Evolutionary conservation across 64 coral and sea anemone species (phyloP).

Genomic region (Dendrophyllia cribrosa): DNA sequence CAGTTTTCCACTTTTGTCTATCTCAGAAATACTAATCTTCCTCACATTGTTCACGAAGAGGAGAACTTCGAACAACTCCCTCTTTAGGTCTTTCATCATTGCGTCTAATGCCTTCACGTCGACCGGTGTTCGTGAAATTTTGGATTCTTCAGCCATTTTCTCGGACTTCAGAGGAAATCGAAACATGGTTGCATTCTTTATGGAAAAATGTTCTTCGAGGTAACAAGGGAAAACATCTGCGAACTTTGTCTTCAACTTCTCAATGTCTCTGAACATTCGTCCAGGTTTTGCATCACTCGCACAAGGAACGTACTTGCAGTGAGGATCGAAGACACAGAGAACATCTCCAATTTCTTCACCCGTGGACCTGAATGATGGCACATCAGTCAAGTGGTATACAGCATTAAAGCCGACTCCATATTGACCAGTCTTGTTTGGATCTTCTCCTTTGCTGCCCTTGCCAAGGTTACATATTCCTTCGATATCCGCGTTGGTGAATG

Average conservation of each 20-base stretch:
- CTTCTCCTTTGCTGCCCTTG: too few relatives aligned
- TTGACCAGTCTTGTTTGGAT: too few relatives aligned
- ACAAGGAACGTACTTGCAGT: constrained; percentile 66
- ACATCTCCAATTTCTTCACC: constrained; percentile 72
- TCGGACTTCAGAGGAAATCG: constrained; percentile 53
- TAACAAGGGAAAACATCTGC: constrained; percentile 77
- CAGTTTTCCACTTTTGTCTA: background rate
- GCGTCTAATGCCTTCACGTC: background rate
- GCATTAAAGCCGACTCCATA: constrained; percentile 71
- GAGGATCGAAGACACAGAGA: constrained; percentile 81
- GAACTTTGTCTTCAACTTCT: constrained; percentile 51
- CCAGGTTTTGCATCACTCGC: constrained; percentile 65
- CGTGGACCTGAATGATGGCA: constrained; percentile 75
- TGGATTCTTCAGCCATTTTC: constrained; percentile 34
- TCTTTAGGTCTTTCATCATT: constrained; percentile 47
- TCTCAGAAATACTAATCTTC: constrained; percentile 44
- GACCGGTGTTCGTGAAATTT: constrained; percentile 1
- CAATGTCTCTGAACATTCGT: constrained; percentile 42
- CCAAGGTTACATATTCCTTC: too few relatives aligned
- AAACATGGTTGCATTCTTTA: constrained; percentile 73
- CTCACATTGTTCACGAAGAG: constrained; percentile 71
- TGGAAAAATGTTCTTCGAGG: constrained; percentile 41
- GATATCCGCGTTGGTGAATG: constrained; percentile 66
- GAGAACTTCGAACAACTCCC: constrained; percentile 54
- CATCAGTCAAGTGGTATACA: constrained; percentile 95